Evolutionary conservation across 2,888 invertebrate species (phyloP).

Genomic region (Oscheius onirici): DNA sequence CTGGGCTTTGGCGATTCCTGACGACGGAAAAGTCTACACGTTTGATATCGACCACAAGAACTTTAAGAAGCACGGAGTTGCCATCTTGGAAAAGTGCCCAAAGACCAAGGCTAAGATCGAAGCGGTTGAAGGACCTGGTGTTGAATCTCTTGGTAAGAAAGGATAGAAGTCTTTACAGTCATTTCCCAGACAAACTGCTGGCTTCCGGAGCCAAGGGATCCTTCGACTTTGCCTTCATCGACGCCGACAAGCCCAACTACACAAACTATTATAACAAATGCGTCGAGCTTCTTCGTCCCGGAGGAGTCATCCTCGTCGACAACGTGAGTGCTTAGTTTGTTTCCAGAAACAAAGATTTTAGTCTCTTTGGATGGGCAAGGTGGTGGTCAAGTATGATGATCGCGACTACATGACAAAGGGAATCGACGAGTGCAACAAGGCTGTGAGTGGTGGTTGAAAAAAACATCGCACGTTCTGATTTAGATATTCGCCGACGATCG

Average conservation of each 20-base stretch:
- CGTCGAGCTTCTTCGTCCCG: slow-evolving; percentile 71
- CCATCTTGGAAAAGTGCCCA: slow-evolving; percentile 45
- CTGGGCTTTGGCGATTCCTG: slow-evolving; percentile 72
- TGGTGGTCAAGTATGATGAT: not conserved
- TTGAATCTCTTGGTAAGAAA: slow-evolving; percentile 39
- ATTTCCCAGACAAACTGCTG: slow-evolving; percentile 54
- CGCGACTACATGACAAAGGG: not conserved
- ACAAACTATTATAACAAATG: slow-evolving; percentile 72
- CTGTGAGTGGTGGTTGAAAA: not conserved
- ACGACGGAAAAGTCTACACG: slow-evolving; percentile 69
- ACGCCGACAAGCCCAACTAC: slow-evolving; percentile 73
- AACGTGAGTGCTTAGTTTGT: slow-evolving; percentile 64
- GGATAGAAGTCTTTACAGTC: too few relatives aligned
- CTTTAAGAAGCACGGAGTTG: slow-evolving; percentile 43
- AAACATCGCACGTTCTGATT: not conserved
- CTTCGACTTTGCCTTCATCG: slow-evolving; percentile 66
- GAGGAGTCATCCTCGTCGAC: slow-evolving; percentile 74
- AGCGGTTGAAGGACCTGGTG: slow-evolving; percentile 41
- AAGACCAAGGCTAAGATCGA: slow-evolving; percentile 45
- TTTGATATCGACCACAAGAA: slow-evolving; percentile 45
- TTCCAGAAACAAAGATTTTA: not conserved
- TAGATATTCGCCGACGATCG: slow-evolving; percentile 51
- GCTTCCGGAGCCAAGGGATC: slow-evolving; percentile 55
- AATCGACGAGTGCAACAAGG: slow-evolving; percentile 8
- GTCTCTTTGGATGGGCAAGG: not conserved